These are phyloP conservation scores for Sebastes vulpes DNA, from an alignment of 2,797 vertebrate genomes.

Conservation along the genomic window DNA sequence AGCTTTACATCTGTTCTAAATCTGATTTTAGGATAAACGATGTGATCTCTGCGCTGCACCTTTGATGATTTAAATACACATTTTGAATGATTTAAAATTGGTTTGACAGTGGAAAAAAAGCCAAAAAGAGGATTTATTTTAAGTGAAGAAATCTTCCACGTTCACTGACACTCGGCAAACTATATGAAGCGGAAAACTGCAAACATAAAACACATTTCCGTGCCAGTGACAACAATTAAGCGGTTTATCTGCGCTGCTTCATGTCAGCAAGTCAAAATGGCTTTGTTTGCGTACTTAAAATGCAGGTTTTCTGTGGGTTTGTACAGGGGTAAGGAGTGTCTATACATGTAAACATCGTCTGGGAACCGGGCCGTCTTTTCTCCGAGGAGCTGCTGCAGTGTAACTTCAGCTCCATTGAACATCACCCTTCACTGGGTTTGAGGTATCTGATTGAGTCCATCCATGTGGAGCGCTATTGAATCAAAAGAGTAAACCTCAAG, in stretches of 20 bases:
- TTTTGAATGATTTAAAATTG: conserved; percentile 21
- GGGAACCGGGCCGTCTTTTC: conserved; percentile 55
- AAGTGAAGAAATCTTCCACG: conserved; percentile 10
- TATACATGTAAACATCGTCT: conserved; percentile 59
- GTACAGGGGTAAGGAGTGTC: conserved; percentile 11
- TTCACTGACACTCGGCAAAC: not conserved
- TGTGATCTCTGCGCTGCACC: not conserved
- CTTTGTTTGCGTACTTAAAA: conserved; percentile 29
- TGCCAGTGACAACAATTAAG: conserved; percentile 25
- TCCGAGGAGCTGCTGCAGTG: conserved; percentile 68
- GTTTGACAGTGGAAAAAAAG: conserved; percentile 10
- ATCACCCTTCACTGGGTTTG: conserved; percentile 82
- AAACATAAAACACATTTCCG: conserved; percentile 1
- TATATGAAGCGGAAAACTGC: not conserved
- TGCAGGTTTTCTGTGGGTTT: not conserved
- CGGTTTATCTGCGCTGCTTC: not conserved
- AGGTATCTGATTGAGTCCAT: conserved; percentile 86
- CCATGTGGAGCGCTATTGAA: conserved; percentile 87
- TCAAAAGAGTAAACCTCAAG: conserved; percentile 85
- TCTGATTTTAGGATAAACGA: conserved; percentile 17
- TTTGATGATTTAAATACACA: conserved; percentile 30
- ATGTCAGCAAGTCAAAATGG: conserved; percentile 12
- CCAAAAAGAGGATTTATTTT: conserved; percentile 16
- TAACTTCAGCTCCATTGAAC: conserved; percentile 82
- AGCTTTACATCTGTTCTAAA: conserved; percentile 18